Evolutionary conservation across 1,140 invertebrate species (phyloP).

Genomic region (Neomicropteryx cornuta): DNA sequence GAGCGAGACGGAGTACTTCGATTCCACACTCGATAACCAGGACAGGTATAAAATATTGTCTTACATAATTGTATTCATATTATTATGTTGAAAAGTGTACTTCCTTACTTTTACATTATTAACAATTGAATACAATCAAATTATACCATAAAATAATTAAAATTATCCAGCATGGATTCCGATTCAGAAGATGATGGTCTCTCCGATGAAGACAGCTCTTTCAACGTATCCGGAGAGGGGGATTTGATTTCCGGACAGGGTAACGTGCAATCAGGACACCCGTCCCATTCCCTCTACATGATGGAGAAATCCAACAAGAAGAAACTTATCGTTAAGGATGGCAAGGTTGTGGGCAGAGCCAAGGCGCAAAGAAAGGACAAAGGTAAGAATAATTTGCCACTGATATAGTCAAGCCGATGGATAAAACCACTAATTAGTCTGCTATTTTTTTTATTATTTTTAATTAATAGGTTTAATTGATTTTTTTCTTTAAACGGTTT

Average conservation of each 20-base stretch:
- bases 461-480: too few species aligned
- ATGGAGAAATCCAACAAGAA: conserved; percentile 66
- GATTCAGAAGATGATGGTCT: conserved; percentile 10
- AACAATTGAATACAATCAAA: too few species aligned
- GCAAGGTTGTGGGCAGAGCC: conserved; percentile 52
- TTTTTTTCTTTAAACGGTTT: too few species aligned
- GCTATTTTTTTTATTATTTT: conserved; percentile 3
- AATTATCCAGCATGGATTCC: conserved; percentile 14
- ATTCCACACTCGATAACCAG: conserved; percentile 41
- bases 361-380: conserved; percentile 70
- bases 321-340: conserved; percentile 49
- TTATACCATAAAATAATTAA: neutral
- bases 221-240: conserved; percentile 41
- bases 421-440: neutral
- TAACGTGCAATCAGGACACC: too few species aligned
- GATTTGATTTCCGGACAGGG: too few species aligned
- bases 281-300: conserved; percentile 53
- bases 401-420: neutral
- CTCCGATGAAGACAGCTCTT: conserved; percentile 23
- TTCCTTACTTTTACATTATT: too few species aligned
- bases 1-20: conserved; percentile 45
- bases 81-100: too few species aligned
- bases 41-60: conserved; percentile 36
- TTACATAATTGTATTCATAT: too few species aligned
- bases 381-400: conserved; percentile 30